A percentile compares a stretch with the other conserved stretches of the same genome.
Evolutionary conservation across 2,113 vertebrate genomes (phyloP).

Genomic region (Neodontobutis hainanensis): DNA sequence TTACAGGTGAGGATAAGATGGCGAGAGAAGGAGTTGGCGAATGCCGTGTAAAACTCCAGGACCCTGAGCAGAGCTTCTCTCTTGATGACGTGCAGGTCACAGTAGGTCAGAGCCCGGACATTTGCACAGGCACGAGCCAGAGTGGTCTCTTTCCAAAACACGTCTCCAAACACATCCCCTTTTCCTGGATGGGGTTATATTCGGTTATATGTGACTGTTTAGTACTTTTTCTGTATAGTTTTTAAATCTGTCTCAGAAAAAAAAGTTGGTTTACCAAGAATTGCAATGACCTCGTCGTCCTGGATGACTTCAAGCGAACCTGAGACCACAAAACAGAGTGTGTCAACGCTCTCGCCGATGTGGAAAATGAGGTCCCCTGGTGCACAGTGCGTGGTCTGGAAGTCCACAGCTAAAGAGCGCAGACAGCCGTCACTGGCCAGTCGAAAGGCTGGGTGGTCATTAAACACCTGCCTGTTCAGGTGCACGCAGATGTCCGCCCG

Average conservation of each 20-base stretch:
- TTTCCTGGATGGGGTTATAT: conserved; percentile 81
- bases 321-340: conserved; percentile 96
- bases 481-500: conserved; percentile 98
- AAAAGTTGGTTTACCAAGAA: conserved; percentile 84
- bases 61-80: conserved; percentile 93
- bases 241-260: neutral
- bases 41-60: conserved; percentile 95
- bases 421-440: conserved; percentile 96
- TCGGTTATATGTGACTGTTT: too few relatives aligned
- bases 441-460: conserved; percentile 96
- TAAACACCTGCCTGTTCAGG: conserved; percentile 96
- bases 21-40: conserved; percentile 95
- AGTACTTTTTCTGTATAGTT: neutral
- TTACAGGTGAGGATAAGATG: conserved; percentile 97
- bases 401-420: conserved; percentile 94
- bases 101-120: conserved; percentile 94
- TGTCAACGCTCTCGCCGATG: conserved; percentile 95
- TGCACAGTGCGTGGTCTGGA: conserved; percentile 97
- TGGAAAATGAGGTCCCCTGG: conserved; percentile 99
- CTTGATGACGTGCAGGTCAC: conserved; percentile 95
- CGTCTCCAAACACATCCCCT: conserved; percentile 97
- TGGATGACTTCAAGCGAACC: conserved; percentile 98
- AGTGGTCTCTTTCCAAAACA: conserved; percentile 97
- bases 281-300: conserved; percentile 97
- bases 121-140: conserved; percentile 94